Base-by-base conservation (phyloP, 2,797 vertebrate genomes). In the Chromobotia macracanthus region DNA sequence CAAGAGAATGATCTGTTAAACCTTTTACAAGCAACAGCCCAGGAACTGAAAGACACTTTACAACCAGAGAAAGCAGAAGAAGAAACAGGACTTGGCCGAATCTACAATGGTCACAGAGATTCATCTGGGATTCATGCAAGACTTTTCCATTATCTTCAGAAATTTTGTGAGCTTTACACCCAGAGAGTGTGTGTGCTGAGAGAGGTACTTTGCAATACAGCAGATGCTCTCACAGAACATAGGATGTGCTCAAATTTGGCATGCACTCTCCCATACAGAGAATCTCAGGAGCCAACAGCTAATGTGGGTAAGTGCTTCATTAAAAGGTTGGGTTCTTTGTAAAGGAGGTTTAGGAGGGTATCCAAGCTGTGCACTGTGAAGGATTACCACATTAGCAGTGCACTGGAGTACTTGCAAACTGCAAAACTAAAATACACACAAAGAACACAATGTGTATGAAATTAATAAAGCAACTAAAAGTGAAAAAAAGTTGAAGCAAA, bases 121-220 rank as follows among this genome's bases (percentile, higher is more conserved):
- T 70, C 19, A 76, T 75, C 61, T 72, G 80, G 74, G 58, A 72
- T 84, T 72, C 73, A 73, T 84, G 48, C 50, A 67, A 87, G 75
- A 56, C 81, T 83, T 64, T 1, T 90, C 64, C 66, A 21, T 73
- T 83, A 82, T 44, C 68, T 93, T 77, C 86, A 65, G 75, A 86
- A 87, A 55, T 61, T 92, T 84, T 82, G 76, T 60, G 80, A 76
- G 46, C 77, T 85, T 77, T 83, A 91, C 28, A 83, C 82, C 12
- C 84, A 84, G 23, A 83, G 83, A 72, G 60, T 89, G 78, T 48
- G 74, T 7, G 80, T 64, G 5, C 87, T 90, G 90, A 89, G 86
- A 80, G 75, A 87, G 8, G 74, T 64, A 19, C 67, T 92, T 68
- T 76, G 64, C 31, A 46, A 64, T n/a, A 78, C 84, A 46, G 73